Conservation (phyloP, 2,888 invertebrate species). For the Sclerodermus sp. region DNA sequence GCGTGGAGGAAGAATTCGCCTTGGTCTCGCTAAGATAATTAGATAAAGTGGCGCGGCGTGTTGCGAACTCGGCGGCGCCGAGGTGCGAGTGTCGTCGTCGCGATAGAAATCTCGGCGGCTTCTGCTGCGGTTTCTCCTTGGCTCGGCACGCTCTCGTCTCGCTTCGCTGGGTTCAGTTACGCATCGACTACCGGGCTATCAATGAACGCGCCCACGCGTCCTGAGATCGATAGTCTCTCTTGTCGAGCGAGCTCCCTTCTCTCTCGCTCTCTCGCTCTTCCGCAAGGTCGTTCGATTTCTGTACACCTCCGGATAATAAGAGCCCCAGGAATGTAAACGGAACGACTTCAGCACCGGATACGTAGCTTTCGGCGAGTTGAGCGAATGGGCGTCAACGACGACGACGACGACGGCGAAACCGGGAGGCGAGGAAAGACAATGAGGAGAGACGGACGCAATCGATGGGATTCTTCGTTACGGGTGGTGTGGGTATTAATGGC, state of each 20-base stretch:
- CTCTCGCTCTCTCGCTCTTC: constrained; percentile 17
- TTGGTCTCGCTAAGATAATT: no score
- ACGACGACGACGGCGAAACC: no score
- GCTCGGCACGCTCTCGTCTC: constrained; percentile 7
- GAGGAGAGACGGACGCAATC: no score
- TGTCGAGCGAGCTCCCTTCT: constrained; percentile 1
- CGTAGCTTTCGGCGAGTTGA: no score
- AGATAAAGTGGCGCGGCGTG: neutral
- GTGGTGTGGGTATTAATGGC: no score
- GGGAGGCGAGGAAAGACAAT: no score
- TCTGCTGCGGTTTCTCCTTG: neutral
- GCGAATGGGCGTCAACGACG: no score
- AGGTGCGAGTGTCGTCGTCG: neutral
- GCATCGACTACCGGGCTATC: constrained; percentile 36
- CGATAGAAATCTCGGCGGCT: neutral
- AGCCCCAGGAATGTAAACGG: constrained; percentile 31
- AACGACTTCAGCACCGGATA: no score
- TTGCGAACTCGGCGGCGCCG: constrained; percentile 7
- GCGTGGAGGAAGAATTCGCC: no score
- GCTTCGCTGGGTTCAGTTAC: constrained; percentile 28
- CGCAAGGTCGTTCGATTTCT: constrained; percentile 37
- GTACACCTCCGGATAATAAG: constrained; percentile 29
- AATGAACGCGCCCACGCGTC: constrained; percentile 43
- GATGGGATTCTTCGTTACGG: no score
- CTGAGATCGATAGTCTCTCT: constrained; percentile 5